phyloP scores from a whole-genome alignment of 2,113 vertebrate species.

The Oreochromis spilurus region DNA sequence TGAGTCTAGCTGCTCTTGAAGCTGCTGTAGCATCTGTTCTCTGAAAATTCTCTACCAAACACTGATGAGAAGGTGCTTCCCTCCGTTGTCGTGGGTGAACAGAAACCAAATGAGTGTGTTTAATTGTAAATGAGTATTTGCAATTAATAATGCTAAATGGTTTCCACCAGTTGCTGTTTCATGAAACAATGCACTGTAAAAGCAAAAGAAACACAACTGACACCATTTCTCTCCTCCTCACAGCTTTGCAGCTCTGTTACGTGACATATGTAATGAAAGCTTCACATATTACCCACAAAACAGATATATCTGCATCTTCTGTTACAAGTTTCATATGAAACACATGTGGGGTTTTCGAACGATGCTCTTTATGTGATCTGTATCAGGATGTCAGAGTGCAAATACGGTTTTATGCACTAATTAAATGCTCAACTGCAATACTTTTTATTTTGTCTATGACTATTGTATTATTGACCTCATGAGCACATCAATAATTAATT shows the following conservation, averaged over 20 bases:
- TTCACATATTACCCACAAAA: not conserved
- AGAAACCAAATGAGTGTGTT: not conserved
- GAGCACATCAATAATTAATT: not conserved
- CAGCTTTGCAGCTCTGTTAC: not conserved
- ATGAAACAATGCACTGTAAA: not conserved
- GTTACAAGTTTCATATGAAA: not conserved
- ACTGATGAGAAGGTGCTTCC: not conserved
- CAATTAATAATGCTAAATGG: not conserved
- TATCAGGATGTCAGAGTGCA: not conserved
- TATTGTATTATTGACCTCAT: not conserved
- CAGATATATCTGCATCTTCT: not conserved
- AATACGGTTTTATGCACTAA: not conserved
- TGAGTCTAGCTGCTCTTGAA: not conserved
- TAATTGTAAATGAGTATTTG: not conserved
- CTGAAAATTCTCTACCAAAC: not conserved
- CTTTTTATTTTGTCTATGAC: not conserved
- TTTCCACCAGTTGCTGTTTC: not conserved
- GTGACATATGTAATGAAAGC: not conserved
- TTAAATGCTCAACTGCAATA: not conserved
- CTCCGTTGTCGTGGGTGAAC: not conserved
- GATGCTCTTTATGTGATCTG: not conserved
- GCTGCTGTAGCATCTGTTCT: not conserved
- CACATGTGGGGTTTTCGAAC: not conserved
- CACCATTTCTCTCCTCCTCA: not conserved
- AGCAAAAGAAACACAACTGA: not conserved